Conservation (phyloP, 2,888 invertebrate species). For the Lasiommata megera region DNA sequence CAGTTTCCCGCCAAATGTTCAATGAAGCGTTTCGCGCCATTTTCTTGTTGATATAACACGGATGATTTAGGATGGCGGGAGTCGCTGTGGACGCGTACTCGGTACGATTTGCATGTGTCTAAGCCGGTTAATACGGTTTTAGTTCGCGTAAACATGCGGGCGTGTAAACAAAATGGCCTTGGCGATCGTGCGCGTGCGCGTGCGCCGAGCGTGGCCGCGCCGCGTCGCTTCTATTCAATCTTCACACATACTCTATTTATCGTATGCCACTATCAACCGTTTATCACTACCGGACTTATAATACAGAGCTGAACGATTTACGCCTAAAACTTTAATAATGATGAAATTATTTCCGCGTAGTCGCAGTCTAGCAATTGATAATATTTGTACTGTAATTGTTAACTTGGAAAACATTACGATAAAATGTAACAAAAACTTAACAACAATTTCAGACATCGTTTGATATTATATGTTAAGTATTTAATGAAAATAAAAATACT, state of each 20-base stretch:
- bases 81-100: constrained; percentile 37
- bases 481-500: no score
- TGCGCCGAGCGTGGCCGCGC: constrained; percentile 44
- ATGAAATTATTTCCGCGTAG: not conserved
- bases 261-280: constrained; percentile 53
- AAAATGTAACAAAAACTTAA: no score
- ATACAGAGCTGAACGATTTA: not conserved
- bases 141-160: constrained; percentile 63
- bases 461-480: no score
- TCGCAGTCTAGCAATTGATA: no score
- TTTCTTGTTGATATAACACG: constrained; percentile 52
- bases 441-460: no score
- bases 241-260: constrained; percentile 45
- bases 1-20: constrained; percentile 70
- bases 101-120: constrained; percentile 34
- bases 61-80: constrained; percentile 48
- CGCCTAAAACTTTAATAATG: not conserved
- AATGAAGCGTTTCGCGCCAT: constrained; percentile 76
- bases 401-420: no score
- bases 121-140: constrained; percentile 49
- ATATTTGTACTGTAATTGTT: no score
- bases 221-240: constrained; percentile 51
- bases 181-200: constrained; percentile 60
- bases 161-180: constrained; percentile 76
- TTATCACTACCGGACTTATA: constrained; percentile 45